These are phyloP conservation scores for Phyllostomus discolor DNA, from an alignment of 2,113 vertebrate species.

Conservation along the genomic window DNA sequence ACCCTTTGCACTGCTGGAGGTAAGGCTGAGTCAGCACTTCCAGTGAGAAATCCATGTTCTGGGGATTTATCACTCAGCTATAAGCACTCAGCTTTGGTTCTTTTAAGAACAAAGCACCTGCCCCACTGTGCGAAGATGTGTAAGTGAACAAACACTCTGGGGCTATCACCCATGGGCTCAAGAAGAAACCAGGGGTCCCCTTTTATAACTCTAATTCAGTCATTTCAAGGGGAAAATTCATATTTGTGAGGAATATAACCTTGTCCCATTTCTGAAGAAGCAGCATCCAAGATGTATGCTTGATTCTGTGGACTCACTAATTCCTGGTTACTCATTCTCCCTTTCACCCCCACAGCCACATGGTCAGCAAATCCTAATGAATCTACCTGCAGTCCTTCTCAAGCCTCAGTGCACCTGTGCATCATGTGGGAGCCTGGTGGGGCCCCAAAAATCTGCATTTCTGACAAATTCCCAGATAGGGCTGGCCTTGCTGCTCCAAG, in stretches of 20 bases:
- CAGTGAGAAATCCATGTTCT: constrained; percentile 40
- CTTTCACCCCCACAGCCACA: background rate
- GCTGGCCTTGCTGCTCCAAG: rapidly evolving
- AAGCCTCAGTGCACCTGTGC: no score
- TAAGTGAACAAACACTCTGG: background rate
- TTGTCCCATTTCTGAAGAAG: background rate
- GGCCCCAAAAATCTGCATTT: no score
- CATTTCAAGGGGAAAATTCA: background rate
- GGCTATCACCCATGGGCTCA: background rate
- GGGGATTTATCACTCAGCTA: constrained; percentile 59
- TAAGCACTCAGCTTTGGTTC: constrained; percentile 56
- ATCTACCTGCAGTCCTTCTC: background rate
- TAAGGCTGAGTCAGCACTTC: constrained; percentile 68
- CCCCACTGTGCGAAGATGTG: background rate
- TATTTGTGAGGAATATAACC: background rate
- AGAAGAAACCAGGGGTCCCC: background rate
- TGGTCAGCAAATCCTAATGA: background rate
- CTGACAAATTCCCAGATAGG: background rate
- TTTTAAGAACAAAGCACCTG: background rate
- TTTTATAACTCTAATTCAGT: background rate
- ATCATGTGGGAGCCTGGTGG: background rate
- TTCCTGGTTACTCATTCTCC: background rate
- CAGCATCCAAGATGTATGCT: background rate
- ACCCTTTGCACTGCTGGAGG: constrained; percentile 36
- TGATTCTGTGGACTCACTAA: background rate